phyloP scores from a whole-genome alignment of 2,797 vertebrate genomes.

The Cossypha caffra region DNA sequence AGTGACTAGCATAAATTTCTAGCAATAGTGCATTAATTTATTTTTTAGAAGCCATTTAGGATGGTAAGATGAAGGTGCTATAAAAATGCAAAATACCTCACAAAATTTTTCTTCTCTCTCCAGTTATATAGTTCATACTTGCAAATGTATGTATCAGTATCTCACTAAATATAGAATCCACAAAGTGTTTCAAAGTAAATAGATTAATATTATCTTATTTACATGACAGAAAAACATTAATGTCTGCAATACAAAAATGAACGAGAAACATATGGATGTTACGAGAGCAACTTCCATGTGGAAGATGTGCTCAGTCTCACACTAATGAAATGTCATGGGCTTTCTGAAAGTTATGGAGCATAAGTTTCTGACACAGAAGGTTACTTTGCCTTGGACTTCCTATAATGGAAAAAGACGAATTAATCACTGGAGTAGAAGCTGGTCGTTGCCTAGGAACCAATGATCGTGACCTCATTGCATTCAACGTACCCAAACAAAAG shows the following conservation, averaged over 20 bases:
- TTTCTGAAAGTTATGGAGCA: neutral
- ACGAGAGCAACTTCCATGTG: neutral
- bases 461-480: constrained; percentile 59
- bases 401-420: constrained; percentile 47
- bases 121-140: neutral
- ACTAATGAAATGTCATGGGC: neutral
- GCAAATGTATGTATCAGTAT: neutral
- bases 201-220: neutral
- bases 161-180: neutral
- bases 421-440: constrained; percentile 59
- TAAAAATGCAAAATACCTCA: neutral
- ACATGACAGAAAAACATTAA: neutral
- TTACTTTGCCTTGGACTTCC: constrained; percentile 29
- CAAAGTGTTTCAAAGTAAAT: neutral
- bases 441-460: constrained; percentile 61
- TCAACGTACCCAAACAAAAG: constrained; percentile 32
- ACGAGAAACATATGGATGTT: neutral
- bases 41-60: neutral
- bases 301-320: neutral
- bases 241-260: neutral
- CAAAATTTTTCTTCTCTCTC: neutral
- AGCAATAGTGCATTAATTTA: neutral
- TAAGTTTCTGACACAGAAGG: constrained; percentile 22
- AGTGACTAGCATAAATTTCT: neutral
- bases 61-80: neutral